These are phyloP conservation scores for Limonius californicus DNA, from an alignment of 1,140 invertebrate genomes.

Conservation along the genomic window DNA sequence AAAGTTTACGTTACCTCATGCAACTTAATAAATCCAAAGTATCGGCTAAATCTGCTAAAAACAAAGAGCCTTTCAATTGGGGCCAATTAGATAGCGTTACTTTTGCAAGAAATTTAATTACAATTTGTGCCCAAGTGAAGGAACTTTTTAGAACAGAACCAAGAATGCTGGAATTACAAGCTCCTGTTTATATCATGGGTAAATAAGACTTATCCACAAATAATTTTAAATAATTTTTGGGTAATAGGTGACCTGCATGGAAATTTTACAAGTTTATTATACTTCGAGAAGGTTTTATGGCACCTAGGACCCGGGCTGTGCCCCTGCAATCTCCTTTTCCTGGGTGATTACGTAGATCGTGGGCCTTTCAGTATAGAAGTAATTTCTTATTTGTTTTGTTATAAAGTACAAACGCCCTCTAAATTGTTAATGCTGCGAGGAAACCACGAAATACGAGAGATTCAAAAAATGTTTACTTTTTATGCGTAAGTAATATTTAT, in stretches of 20 bases:
- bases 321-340: slow-evolving; percentile 59
- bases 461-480: slow-evolving; percentile 71
- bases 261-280: slow-evolving; percentile 48
- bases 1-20: slow-evolving; percentile 34
- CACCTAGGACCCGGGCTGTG: slow-evolving; percentile 43
- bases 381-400: slow-evolving; percentile 60
- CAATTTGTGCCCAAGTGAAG: slow-evolving; percentile 37
- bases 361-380: slow-evolving; percentile 60
- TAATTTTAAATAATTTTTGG: too few relatives aligned
- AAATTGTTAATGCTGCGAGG: slow-evolving; percentile 61
- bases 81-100: slow-evolving; percentile 31
- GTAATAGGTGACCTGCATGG: slow-evolving; percentile 51
- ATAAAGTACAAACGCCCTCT: slow-evolving; percentile 59
- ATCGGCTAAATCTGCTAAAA: not conserved
- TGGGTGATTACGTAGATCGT: slow-evolving; percentile 67
- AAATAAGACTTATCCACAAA: too few relatives aligned
- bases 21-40: slow-evolving; percentile 29
- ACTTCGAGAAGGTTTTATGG: slow-evolving; percentile 49
- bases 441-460: slow-evolving; percentile 62
- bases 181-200: slow-evolving; percentile 46
- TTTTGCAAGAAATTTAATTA: slow-evolving; percentile 32
- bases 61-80: slow-evolving; percentile 31
- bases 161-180: slow-evolving; percentile 44
- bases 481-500: slow-evolving; percentile 49
- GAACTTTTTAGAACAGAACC: slow-evolving; percentile 46